These are phyloP conservation scores for Meloidogyne chitwoodi DNA, from an alignment of 1,140 invertebrate species.

Conservation along the genomic window DNA sequence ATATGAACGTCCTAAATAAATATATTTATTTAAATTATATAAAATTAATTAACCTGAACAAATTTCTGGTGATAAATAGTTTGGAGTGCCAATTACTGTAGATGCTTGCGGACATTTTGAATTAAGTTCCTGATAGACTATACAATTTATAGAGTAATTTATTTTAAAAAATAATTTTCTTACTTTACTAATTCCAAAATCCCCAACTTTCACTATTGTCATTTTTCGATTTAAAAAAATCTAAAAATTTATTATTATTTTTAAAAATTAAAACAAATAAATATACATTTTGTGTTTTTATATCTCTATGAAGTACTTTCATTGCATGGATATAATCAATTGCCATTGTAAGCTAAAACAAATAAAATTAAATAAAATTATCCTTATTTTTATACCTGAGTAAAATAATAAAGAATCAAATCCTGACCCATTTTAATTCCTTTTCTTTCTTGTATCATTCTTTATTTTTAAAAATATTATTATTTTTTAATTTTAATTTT, in stretches of 20 bases:
- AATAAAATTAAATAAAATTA: not conserved
- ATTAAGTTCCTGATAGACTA: slow-evolving; percentile 10
- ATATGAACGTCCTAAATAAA: slow-evolving; percentile 63
- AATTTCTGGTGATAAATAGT: slow-evolving; percentile 80
- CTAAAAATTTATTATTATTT: not conserved
- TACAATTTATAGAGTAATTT: not conserved
- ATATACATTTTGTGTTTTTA: slow-evolving; percentile 64
- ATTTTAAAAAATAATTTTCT: not conserved
- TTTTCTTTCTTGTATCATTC: slow-evolving; percentile 63
- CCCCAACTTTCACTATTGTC: slow-evolving; percentile 38
- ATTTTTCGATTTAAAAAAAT: slow-evolving; percentile 69
- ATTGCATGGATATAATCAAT: slow-evolving; percentile 65
- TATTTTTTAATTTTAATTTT: not conserved
- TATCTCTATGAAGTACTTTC: slow-evolving; percentile 64
- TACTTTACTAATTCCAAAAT: slow-evolving; percentile 40
- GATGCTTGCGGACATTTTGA: slow-evolving; percentile 29
- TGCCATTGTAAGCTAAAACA: slow-evolving; percentile 63
- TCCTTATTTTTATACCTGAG: slow-evolving; percentile 55
- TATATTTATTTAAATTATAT: not conserved
- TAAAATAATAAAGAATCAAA: slow-evolving; percentile 65
- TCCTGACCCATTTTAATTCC: slow-evolving; percentile 61
- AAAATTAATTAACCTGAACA: slow-evolving; percentile 66
- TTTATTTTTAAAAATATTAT: not conserved
- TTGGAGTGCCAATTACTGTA: slow-evolving; percentile 73
- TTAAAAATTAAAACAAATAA: not conserved